Percentiles rank a stretch among this genome's conserved stretches.
Conservation (phyloP, 2,888 invertebrate genomes). For the Stenchaetothrips biformis region DNA sequence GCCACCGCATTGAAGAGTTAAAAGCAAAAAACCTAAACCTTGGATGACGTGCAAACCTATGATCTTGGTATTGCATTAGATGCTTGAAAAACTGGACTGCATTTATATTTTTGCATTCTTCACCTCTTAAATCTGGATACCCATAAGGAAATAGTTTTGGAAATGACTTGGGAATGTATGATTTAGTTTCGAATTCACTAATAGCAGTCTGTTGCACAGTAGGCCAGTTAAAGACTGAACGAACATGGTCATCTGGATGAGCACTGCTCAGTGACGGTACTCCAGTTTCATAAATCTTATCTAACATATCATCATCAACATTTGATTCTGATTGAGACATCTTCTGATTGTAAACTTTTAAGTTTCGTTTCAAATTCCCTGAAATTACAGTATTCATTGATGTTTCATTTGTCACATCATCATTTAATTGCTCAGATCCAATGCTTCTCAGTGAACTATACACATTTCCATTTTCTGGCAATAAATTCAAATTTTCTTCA, state of each 20-base stretch:
- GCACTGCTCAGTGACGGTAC: not conserved
- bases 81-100: constrained; percentile 25
- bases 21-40: constrained; percentile 29
- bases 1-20: not conserved
- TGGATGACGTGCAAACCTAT: constrained; percentile 29
- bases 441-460: not conserved
- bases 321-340: not conserved
- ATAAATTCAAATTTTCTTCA: constrained; percentile 1
- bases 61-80: constrained; percentile 26
- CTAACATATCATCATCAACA: not conserved
- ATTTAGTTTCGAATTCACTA: constrained; percentile 31
- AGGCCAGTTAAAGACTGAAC: constrained; percentile 19
- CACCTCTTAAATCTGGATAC: constrained; percentile 29
- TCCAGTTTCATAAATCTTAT: not conserved
- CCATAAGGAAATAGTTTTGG: constrained; percentile 33
- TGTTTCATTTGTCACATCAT: not conserved
- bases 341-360: too few relatives aligned
- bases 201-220: not conserved
- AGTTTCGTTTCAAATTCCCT: too few relatives aligned
- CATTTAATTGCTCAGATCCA: too few relatives aligned
- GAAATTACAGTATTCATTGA: not conserved
- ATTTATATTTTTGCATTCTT: not conserved
- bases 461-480: constrained; percentile 25
- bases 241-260: not conserved
- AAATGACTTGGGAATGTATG: constrained; percentile 31